Evolutionary conservation across 2,888 invertebrate genomes (phyloP).

Genomic region (Amphipyra berbera): DNA sequence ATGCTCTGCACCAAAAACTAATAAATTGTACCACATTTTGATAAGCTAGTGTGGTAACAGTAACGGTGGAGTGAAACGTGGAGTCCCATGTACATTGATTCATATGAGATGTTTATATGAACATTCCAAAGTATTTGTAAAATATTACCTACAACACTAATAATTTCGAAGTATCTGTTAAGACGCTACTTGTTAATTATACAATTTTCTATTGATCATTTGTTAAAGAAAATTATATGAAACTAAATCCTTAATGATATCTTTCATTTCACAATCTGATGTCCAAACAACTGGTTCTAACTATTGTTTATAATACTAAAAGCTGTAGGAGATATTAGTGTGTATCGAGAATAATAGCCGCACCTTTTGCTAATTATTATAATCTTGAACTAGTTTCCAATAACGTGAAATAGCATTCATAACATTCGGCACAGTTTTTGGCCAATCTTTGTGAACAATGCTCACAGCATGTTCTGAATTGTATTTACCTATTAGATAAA

Average conservation of each 20-base stretch:
- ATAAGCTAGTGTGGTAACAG: constrained; percentile 51
- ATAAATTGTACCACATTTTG: constrained; percentile 48
- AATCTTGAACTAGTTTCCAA: constrained; percentile 84
- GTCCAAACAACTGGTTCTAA: constrained; percentile 13
- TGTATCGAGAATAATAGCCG: constrained; percentile 48
- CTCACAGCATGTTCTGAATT: constrained; percentile 26
- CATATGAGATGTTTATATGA: constrained; percentile 87
- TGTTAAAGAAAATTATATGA: constrained; percentile 90
- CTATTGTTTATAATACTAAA: constrained; percentile 33
- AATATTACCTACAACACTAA: constrained; percentile 89
- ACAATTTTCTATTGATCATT: constrained; percentile 90
- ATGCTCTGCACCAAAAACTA: constrained; percentile 51
- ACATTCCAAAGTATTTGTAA: constrained; percentile 90
- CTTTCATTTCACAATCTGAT: constrained; percentile 68
- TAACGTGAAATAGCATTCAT: constrained; percentile 63
- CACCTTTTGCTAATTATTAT: constrained; percentile 78
- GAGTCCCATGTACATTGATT: constrained; percentile 76
- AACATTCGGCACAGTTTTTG: constrained; percentile 44
- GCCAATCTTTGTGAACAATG: constrained; percentile 43
- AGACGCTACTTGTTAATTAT: constrained; percentile 90
- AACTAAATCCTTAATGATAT: constrained; percentile 87
- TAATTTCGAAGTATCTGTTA: constrained; percentile 89
- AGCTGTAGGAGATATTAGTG: constrained; percentile 27
- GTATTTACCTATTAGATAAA: constrained; percentile 55
- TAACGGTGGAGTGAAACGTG: constrained; percentile 58